phyloP scores from a whole-genome alignment of 2,888 invertebrate species.

The Drosophila maculinotata region DNA sequence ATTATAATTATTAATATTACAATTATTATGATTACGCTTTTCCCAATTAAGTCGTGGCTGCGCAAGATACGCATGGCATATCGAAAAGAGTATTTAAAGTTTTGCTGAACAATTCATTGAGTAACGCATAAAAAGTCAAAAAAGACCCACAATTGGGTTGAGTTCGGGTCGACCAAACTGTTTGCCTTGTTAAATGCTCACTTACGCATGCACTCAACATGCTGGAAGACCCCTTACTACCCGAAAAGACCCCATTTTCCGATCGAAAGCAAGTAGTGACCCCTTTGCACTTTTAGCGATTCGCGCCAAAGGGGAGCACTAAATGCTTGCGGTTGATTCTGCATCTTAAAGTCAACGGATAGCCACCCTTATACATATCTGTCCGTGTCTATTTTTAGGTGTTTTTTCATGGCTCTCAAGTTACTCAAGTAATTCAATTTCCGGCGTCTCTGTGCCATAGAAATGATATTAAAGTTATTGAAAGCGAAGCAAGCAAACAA shows the following conservation, averaged over 20 bases:
- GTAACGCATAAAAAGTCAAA: slow-evolving; percentile 27
- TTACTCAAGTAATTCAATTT: slow-evolving; percentile 72
- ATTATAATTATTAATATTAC: too few relatives aligned
- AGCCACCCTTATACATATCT: slow-evolving; percentile 4
- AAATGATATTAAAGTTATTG: slow-evolving; percentile 71
- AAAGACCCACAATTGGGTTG: slow-evolving; percentile 16
- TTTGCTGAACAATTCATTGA: neutral
- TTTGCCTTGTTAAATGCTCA: slow-evolving; percentile 60
- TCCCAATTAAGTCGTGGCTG: too few relatives aligned
- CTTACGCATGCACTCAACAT: slow-evolving; percentile 50
- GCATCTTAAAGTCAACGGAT: slow-evolving; percentile 41
- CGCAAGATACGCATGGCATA: too few relatives aligned
- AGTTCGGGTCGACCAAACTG: slow-evolving; percentile 12
- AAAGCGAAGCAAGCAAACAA: slow-evolving; percentile 50
- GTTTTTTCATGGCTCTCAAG: slow-evolving; percentile 29
- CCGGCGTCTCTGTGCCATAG: slow-evolving; percentile 50
- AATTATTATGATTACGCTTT: too few relatives aligned
- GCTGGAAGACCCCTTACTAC: neutral
- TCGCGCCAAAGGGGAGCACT: slow-evolving; percentile 17
- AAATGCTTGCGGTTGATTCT: slow-evolving; percentile 50
- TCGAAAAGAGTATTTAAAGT: slow-evolving; percentile 28
- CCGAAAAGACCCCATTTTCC: too few relatives aligned
- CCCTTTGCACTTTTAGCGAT: slow-evolving; percentile 9
- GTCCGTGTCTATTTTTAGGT: neutral
- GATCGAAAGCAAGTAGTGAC: neutral